A percentile compares a stretch with the other conserved stretches of the same genome.
phyloP scores from a whole-genome alignment of 2,113 vertebrate species.

The Ploceus nigricollis region DNA sequence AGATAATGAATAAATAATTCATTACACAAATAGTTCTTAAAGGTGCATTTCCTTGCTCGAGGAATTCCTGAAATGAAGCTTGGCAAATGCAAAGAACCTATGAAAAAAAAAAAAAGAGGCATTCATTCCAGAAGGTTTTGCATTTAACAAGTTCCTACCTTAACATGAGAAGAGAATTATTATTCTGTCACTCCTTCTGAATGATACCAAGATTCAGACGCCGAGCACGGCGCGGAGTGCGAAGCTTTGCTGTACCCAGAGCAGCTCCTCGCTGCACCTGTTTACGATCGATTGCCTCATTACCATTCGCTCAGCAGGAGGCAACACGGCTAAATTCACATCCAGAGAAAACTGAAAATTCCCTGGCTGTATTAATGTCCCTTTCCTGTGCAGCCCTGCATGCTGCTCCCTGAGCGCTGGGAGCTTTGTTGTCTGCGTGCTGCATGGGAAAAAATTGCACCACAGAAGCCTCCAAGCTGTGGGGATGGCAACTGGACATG shows the following conservation, averaged over 20 bases:
- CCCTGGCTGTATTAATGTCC: neutral
- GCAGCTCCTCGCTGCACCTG: neutral
- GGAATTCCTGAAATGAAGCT: neutral
- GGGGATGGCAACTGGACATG: fast-evolving
- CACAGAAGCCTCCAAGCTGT: neutral
- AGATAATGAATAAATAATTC: neutral
- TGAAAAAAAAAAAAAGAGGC: fast-evolving
- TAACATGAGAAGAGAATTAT: neutral
- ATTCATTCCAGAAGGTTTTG: neutral
- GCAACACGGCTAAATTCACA: neutral
- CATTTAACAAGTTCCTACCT: neutral
- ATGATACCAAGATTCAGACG: neutral
- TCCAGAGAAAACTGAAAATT: neutral
- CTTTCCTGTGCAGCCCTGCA: neutral
- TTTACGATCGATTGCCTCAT: constrained; percentile 43
- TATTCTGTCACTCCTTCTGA: constrained; percentile 6
- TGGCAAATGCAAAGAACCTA: neutral
- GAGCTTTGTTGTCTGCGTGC: neutral
- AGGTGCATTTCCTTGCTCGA: neutral
- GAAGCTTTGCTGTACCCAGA: neutral
- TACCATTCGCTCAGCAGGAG: neutral
- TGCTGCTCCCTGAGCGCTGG: fast-evolving
- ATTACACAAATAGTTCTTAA: neutral
- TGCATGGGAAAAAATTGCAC: neutral
- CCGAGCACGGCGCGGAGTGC: neutral